These are phyloP conservation scores for Nannospalax galili DNA, from an alignment of 2,113 vertebrate species.

Conservation along the genomic window DNA sequence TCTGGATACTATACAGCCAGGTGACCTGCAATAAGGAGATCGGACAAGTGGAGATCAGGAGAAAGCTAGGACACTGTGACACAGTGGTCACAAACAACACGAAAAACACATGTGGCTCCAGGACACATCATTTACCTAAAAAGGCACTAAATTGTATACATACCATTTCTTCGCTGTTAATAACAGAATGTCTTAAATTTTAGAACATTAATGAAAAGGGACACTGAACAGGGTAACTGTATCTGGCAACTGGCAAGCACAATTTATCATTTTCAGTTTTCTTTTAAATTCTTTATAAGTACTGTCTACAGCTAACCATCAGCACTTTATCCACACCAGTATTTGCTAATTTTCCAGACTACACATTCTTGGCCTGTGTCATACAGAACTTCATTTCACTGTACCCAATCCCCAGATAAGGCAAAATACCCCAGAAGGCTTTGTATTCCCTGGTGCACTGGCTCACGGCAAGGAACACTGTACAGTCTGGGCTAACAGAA, in stretches of 20 bases:
- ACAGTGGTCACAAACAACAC: not conserved
- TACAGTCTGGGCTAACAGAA: fast-evolving
- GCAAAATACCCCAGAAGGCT: no score
- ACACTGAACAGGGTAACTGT: not conserved
- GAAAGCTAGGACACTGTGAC: not conserved
- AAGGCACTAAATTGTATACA: not conserved
- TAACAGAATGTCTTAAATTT: not conserved
- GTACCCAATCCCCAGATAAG: not conserved
- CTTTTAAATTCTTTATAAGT: not conserved
- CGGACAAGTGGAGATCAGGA: not conserved
- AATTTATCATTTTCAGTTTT: not conserved
- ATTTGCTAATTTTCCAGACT: not conserved
- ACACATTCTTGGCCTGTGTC: fast-evolving
- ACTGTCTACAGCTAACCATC: not conserved
- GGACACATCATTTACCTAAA: not conserved
- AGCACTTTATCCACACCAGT: not conserved
- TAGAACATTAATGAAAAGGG: not conserved
- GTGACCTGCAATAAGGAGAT: conserved; percentile 86
- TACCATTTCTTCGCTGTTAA: not conserved
- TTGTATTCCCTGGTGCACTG: no score
- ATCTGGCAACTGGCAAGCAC: not conserved
- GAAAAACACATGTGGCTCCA: not conserved
- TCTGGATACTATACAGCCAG: conserved; percentile 91
- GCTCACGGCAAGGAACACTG: no score
- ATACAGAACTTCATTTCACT: no score